Conservation (phyloP, 2,113 vertebrate species). For the Echinops telfairi region DNA sequence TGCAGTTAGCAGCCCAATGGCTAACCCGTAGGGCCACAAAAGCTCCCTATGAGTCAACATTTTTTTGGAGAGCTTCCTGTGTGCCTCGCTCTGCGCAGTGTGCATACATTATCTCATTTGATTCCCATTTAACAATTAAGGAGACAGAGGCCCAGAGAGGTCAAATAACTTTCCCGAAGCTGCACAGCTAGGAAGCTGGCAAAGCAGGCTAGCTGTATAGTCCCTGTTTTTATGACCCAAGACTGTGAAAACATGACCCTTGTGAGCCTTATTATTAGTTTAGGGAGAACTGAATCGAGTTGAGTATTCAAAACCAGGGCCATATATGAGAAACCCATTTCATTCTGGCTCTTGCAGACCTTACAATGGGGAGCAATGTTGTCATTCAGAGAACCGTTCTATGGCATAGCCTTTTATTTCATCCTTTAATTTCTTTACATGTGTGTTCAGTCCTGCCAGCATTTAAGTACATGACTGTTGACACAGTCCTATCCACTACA, state of each 20-base stretch:
- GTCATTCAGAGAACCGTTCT: background rate
- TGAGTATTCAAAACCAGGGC: background rate
- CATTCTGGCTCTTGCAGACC: slow-evolving; percentile 18
- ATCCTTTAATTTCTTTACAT: slow-evolving; percentile 18
- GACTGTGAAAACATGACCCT: slow-evolving; percentile 18
- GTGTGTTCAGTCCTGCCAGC: slow-evolving; percentile 39
- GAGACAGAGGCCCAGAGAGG: background rate
- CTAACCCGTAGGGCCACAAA: no score
- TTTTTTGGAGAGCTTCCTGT: slow-evolving; percentile 2
- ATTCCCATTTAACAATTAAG: slow-evolving; percentile 12
- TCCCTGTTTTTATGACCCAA: background rate
- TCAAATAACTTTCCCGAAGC: slow-evolving; percentile 22
- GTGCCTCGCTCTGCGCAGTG: background rate
- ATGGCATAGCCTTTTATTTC: slow-evolving; percentile 25
- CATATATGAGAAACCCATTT: background rate
- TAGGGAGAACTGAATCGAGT: background rate
- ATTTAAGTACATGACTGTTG: slow-evolving; percentile 31
- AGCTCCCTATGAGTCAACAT: background rate
- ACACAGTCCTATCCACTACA: background rate
- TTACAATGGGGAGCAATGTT: background rate
- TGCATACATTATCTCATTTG: background rate
- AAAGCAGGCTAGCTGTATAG: background rate
- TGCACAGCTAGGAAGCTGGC: background rate
- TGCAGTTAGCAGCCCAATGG: no score
- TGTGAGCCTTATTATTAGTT: background rate